These are phyloP conservation scores for Myotis myotis DNA, from an alignment of 2,797 vertebrate genomes.

Conservation along the genomic window DNA sequence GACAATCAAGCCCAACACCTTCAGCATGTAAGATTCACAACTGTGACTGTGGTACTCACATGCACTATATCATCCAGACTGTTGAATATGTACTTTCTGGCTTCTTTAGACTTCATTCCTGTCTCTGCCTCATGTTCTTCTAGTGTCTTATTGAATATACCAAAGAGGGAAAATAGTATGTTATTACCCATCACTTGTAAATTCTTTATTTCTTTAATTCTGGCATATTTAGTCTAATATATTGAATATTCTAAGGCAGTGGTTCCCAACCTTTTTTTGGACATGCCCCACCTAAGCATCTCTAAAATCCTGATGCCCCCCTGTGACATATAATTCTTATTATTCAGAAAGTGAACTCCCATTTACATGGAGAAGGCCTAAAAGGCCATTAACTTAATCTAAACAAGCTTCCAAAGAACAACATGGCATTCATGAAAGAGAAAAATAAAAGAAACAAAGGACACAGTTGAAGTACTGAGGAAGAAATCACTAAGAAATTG, in stretches of 20 bases:
- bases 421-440: no score
- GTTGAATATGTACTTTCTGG: constrained; percentile 99
- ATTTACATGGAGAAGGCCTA: no score
- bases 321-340: no score
- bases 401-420: no score
- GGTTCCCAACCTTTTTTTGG: no score
- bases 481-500: no score
- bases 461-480: no score
- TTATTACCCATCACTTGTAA: background rate
- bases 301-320: no score
- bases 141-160: constrained; percentile 88
- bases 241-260: background rate
- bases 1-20: background rate
- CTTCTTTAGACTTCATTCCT: constrained; percentile 99
- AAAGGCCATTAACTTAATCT: no score
- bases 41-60: constrained; percentile 86
- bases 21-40: background rate
- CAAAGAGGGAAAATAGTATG: constrained; percentile 35
- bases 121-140: constrained; percentile 98
- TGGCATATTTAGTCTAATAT: constrained; percentile 35
- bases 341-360: no score
- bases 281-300: no score
- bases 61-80: constrained; percentile 99
- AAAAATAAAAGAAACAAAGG: no score
- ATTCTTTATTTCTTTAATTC: constrained; percentile 22